Evolutionary conservation across 2,113 vertebrate species (phyloP), one percentile per base, ranked within the genome.

Genomic region (Dipodomys merriami): DNA sequence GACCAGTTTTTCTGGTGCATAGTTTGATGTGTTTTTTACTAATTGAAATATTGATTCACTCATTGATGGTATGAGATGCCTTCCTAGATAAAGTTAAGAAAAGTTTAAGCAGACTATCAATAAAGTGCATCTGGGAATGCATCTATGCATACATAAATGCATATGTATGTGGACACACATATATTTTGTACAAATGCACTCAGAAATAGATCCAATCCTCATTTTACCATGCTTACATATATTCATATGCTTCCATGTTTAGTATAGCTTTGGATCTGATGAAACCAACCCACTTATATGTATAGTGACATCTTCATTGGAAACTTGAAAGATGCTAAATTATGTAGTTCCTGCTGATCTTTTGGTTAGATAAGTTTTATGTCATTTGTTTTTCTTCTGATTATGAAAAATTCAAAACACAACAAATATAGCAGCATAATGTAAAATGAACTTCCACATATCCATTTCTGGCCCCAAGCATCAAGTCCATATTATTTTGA

Each of bases 31-130:
- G 3, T 80, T 46, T 64, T 77, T 83, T 91, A 39, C 67, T 74
- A 62, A 91, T 62, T 91, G 77, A 92, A 86, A 83, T 91, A 82
- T 72, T 57, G 46, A 2, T 77, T 68, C 49, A 30, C 83, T 90
- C 90, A 64, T 92, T 77, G 78, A 79, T 44, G 60, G 67, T 22
- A 20, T 39, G 80, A 94, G 12, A 46, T 91, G 30, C 25, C 77
- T 91, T 84, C 39, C 86, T 33, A 0, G 0, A 76, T 49, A 84
- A 84, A 23, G 35, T 79, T 94, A 83, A 72, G 71, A 90, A n/a
- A 19, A 29, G 3, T 67, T 83, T 27, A 83, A 86, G 72, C 46
- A 92, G 35, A 94, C 76, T 64, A 64, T 46, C 35, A 88, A n/a
- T 68, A 68, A 85, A 23, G 73, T 30, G 60, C 29, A 35, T 77